phyloP scores from a whole-genome alignment of 2,888 invertebrate species.

The Amphipyra berbera region DNA sequence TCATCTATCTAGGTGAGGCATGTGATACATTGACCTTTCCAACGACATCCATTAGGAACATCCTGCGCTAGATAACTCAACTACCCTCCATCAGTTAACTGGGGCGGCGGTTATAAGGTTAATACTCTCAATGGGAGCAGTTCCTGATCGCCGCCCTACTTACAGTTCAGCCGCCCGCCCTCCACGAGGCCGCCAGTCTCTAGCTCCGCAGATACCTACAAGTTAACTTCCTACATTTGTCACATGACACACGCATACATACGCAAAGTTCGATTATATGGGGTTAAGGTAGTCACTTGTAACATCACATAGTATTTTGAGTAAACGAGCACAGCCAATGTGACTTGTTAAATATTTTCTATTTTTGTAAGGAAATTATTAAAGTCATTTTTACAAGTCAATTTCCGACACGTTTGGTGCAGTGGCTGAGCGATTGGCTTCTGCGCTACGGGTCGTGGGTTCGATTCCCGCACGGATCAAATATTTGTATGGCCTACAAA shows the following conservation, averaged over 20 bases:
- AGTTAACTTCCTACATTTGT: constrained; percentile 10
- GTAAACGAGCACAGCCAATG: no score
- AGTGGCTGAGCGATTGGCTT: no score
- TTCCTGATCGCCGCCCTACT: constrained; percentile 51
- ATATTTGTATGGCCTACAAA: no score
- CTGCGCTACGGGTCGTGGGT: no score
- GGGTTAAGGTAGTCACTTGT: no score
- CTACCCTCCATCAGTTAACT: constrained; percentile 22
- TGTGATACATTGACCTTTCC: constrained; percentile 29
- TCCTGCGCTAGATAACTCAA: constrained; percentile 37
- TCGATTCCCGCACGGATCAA: no score
- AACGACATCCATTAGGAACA: constrained; percentile 31
- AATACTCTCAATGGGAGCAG: constrained; percentile 32
- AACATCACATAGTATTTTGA: no score
- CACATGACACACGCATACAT: constrained; percentile 2
- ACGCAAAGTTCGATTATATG: neutral
- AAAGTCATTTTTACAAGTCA: no score
- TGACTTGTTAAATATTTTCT: no score
- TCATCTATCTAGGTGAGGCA: neutral
- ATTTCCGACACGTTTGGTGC: no score
- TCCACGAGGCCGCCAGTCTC: constrained; percentile 31
- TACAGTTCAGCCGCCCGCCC: constrained; percentile 55
- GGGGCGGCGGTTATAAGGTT: constrained; percentile 40
- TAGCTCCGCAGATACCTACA: neutral
- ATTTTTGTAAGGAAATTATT: no score